These are phyloP conservation scores for Dermolepida albohirtum DNA, from an alignment of 2,888 invertebrate species.

Conservation along the genomic window DNA sequence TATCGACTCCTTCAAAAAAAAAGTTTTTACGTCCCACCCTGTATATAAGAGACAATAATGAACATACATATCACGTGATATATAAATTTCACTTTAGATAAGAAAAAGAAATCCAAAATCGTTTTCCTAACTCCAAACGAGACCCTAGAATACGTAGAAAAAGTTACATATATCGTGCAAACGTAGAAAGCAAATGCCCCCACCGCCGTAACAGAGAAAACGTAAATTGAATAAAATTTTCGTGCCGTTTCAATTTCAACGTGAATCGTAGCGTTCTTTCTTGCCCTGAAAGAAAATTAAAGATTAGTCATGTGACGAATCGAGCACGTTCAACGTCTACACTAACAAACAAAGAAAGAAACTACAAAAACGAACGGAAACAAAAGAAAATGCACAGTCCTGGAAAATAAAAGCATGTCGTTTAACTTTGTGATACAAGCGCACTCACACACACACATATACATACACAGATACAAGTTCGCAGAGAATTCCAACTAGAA, in stretches of 20 bases:
- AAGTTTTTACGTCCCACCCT: no score
- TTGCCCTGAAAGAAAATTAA: conserved; percentile 6
- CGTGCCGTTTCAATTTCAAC: conserved; percentile 26
- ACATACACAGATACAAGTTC: no score
- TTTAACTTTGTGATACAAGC: neutral
- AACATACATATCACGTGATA: no score
- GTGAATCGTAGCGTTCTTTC: neutral
- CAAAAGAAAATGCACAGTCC: neutral
- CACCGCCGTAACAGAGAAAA: neutral
- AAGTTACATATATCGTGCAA: neutral
- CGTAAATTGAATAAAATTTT: conserved; percentile 27
- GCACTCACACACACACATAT: neutral
- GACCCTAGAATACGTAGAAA: neutral
- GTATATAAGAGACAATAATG: no score
- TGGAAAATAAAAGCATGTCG: conserved; percentile 1
- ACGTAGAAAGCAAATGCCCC: neutral
- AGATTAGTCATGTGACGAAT: conserved; percentile 25
- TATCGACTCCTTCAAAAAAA: no score
- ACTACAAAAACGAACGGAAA: neutral
- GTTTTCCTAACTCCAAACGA: no score
- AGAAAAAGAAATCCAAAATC: no score
- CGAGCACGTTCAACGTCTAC: conserved; percentile 10
- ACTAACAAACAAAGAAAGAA: conserved; percentile 24
- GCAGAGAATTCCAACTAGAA: no score
- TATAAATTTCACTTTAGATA: no score